These are phyloP conservation scores for Anarrhichthys ocellatus DNA, from an alignment of 2,113 vertebrate species.

Conservation along the genomic window DNA sequence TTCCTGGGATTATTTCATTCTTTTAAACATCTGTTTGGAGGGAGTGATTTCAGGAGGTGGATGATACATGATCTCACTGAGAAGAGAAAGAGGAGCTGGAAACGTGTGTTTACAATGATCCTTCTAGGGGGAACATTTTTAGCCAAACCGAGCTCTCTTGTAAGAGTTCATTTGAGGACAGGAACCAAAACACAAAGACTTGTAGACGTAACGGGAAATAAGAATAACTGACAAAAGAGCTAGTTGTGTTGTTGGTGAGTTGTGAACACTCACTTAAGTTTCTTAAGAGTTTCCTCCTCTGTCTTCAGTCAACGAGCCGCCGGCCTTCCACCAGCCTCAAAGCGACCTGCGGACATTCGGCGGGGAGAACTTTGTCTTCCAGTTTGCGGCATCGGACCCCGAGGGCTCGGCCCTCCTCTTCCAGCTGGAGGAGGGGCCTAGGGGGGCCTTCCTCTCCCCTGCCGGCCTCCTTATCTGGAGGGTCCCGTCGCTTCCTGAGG, in stretches of 20 bases:
- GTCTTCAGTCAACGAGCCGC: slow-evolving; percentile 82
- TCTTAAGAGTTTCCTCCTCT: not conserved
- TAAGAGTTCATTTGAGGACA: slow-evolving; percentile 31
- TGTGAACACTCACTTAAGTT: not conserved
- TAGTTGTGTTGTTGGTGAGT: not conserved
- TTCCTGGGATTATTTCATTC: slow-evolving; percentile 10
- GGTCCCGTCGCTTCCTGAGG: slow-evolving; percentile 56
- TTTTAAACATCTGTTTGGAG: slow-evolving; percentile 7
- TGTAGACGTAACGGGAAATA: not conserved
- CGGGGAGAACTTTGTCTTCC: slow-evolving; percentile 89
- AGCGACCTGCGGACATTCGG: slow-evolving; percentile 81
- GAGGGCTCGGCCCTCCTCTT: slow-evolving; percentile 88
- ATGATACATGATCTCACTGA: not conserved
- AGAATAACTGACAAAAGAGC: not conserved
- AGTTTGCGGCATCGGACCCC: slow-evolving; percentile 83
- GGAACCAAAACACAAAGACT: slow-evolving; percentile 17
- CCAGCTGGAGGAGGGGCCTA: slow-evolving; percentile 81
- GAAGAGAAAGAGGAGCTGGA: slow-evolving; percentile 7
- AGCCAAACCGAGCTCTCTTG: not conserved
- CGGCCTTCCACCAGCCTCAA: slow-evolving; percentile 81
- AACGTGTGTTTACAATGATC: slow-evolving; percentile 1
- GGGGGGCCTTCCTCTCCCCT: slow-evolving; percentile 80
- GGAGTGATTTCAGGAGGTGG: not conserved
- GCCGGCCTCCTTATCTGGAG: slow-evolving; percentile 88
- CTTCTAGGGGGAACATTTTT: slow-evolving; percentile 17